Evolutionary conservation across 2,113 vertebrate genomes (phyloP).

Genomic region (Loxodonta africana): DNA sequence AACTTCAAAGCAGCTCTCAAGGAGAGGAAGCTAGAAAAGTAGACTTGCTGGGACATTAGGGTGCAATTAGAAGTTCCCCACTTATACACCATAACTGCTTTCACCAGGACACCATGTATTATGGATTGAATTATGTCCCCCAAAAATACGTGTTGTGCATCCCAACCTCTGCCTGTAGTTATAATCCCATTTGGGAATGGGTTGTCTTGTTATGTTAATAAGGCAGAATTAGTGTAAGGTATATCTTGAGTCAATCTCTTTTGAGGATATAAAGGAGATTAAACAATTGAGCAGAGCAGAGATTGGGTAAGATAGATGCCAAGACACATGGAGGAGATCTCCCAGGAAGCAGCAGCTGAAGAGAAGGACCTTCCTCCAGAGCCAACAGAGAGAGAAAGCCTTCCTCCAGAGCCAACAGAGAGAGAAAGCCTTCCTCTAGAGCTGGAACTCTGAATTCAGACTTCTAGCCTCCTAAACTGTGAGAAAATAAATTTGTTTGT

Average conservation of each 20-base stretch:
- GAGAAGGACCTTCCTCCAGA: neutral
- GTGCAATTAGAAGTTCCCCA: constrained; percentile 21
- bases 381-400: neutral
- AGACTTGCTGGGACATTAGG: neutral
- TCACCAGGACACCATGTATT: neutral
- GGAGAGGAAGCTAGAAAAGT: constrained; percentile 8
- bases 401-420: neutral
- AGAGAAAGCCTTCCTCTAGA: neutral
- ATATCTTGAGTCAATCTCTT: neutral
- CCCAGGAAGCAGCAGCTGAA: neutral
- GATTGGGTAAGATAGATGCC: neutral
- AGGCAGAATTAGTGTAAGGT: neutral
- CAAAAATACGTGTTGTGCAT: too few relatives aligned
- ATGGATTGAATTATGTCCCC: too few relatives aligned
- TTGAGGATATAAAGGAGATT: neutral
- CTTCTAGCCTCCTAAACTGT: neutral
- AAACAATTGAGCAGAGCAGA: neutral
- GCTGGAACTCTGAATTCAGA: neutral
- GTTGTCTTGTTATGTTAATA: neutral
- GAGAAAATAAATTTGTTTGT: neutral
- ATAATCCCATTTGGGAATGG: neutral
- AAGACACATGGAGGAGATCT: neutral
- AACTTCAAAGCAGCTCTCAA: constrained; percentile 44
- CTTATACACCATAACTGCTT: neutral
- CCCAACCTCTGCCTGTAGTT: neutral